A percentile compares a stretch with the other conserved stretches of the same genome.
Conservation (phyloP, 2,888 invertebrate genomes). For the Troides aeacus region DNA sequence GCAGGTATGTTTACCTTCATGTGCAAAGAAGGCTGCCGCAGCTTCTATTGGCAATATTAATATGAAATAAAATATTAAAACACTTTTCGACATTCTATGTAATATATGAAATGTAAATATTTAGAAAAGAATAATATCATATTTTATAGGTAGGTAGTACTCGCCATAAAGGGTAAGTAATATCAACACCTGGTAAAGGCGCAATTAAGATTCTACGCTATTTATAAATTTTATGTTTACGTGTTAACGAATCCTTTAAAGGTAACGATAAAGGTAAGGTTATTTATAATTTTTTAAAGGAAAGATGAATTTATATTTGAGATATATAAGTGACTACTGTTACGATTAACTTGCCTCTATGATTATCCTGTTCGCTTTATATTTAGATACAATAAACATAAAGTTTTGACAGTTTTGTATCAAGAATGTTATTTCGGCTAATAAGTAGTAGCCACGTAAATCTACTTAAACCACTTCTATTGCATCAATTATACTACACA, state of each 20-base stretch:
- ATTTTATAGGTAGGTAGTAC: constrained; percentile 4
- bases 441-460: too few relatives aligned
- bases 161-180: constrained; percentile 14
- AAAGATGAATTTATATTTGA: background rate
- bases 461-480: too few relatives aligned
- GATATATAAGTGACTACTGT: background rate
- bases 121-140: background rate
- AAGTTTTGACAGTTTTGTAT: background rate
- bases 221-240: constrained; percentile 12
- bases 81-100: background rate
- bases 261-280: constrained; percentile 9
- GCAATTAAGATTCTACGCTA: constrained; percentile 16
- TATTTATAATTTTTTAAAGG: constrained; percentile 12
- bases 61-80: background rate
- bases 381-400: background rate
- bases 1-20: background rate
- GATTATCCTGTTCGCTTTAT: background rate
- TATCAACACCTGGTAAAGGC: constrained; percentile 11
- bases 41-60: background rate
- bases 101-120: background rate
- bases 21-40: background rate
- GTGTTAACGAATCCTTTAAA: constrained; percentile 14
- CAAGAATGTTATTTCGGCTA: too few relatives aligned
- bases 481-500: too few relatives aligned
- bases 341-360: background rate